Base-by-base conservation (phyloP, 1,140 invertebrate species). In the Polyergus mexicanus region DNA sequence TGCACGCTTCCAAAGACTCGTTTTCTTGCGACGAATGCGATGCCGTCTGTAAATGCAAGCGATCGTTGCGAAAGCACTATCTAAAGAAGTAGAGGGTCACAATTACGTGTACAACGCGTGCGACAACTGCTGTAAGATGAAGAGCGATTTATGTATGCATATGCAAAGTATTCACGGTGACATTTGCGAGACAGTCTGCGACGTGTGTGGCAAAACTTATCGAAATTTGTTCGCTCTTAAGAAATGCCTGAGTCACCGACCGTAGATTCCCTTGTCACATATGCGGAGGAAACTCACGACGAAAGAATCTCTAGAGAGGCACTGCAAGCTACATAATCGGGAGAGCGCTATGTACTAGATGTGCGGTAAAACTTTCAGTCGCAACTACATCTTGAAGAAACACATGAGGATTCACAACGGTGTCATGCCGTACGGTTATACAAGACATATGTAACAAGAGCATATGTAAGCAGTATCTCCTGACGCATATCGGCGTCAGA, bases 21-120 rank as follows among this genome's bases (percentile, higher is more conserved):
- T 88, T 71, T 68, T 22, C 22, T 2, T 91, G 85, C 65, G 19
- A 25, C 28, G 72, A 88, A 3, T 91, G n/a, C n/a, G n/a, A n/a
- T n/a, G 38, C 35, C 25, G 62, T 69, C 8, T 86, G 68, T 60
- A 85, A 88, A 38, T 78, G 60, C 63, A 81, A 87, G 5, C 16
- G 0, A 10, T 69, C 77, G 38, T 69, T 71, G 7, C 44, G 86
- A 28, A 56, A 87, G 7, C 68, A 86, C 3, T 87, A 91, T 32
- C 22, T 85, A 3, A 77, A 72, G n/a, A 68, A 68, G 10, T 4
- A 38, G 3, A 60, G 22, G 16, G 25, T 54, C 16, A 25, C 11
- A 60, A 10, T 41, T 76, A 58, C 10, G 16, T 16, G 32, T 72
- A 51, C 71, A 35, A 56, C 6, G 5, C 10, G 2, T 54, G 47